Conservation (phyloP, 2,888 invertebrate species). For the Gastracanthus pulcherrimus region DNA sequence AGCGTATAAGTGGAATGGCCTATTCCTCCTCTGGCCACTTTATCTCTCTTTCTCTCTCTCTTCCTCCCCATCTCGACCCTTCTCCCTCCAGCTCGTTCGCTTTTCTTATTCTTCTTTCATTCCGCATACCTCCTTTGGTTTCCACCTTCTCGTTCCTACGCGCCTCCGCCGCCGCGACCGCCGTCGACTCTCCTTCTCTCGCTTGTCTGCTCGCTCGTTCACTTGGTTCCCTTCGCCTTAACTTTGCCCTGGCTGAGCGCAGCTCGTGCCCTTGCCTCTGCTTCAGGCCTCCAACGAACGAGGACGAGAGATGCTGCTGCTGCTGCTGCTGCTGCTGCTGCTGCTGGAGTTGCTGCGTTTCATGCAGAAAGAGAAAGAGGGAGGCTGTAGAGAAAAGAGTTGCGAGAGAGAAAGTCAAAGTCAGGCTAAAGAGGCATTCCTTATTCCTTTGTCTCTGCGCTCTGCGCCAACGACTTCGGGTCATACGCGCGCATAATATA, state of each 20-base stretch:
- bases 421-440: slow-evolving; percentile 64
- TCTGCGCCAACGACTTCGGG: slow-evolving; percentile 70
- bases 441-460: slow-evolving; percentile 76
- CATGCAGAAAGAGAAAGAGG: too few species aligned
- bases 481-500: slow-evolving; percentile 65
- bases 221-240: slow-evolving; percentile 50
- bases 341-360: too few species aligned
- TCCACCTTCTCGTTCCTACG: slow-evolving; percentile 58
- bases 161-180: slow-evolving; percentile 55
- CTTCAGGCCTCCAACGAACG: not conserved
- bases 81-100: slow-evolving; percentile 61
- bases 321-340: too few species aligned
- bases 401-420: slow-evolving; percentile 70
- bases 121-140: slow-evolving; percentile 65
- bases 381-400: too few species aligned
- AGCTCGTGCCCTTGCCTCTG: slow-evolving; percentile 38
- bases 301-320: slow-evolving; percentile 50
- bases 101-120: slow-evolving; percentile 74
- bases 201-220: slow-evolving; percentile 50
- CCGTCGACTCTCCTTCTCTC: slow-evolving; percentile 39
- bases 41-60: slow-evolving; percentile 47
- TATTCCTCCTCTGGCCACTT: slow-evolving; percentile 70
- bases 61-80: slow-evolving; percentile 51
- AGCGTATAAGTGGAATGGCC: slow-evolving; percentile 77
- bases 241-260: slow-evolving; percentile 1